Conservation (phyloP, 1,140 invertebrate species). For the Lycorma delicatula region DNA sequence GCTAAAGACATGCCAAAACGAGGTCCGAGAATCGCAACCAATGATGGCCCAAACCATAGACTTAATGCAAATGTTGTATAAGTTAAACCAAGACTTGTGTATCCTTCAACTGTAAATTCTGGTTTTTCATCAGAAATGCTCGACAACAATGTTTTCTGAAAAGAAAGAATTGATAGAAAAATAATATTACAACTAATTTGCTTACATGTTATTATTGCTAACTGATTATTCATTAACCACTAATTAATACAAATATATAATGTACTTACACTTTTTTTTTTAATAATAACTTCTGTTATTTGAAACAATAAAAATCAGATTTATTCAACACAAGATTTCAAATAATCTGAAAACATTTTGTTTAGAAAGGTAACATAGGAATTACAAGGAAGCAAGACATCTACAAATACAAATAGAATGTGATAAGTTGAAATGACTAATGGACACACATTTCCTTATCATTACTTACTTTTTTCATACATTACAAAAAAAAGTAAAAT, state of each 20-base stretch:
- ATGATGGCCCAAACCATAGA: constrained; percentile 89
- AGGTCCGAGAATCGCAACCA: constrained; percentile 73
- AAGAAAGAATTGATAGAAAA: background rate
- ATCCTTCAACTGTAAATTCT: constrained; percentile 76
- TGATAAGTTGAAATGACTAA: no score
- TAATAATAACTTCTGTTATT: background rate
- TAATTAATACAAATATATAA: no score
- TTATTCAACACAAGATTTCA: background rate
- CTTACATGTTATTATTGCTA: no score
- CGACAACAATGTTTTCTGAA: constrained; percentile 78
- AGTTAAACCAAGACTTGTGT: constrained; percentile 80
- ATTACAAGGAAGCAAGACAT: no score
- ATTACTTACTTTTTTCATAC: no score
- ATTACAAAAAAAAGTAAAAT: no score
- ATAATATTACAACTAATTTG: background rate
- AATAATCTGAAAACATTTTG: background rate
- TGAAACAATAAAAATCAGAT: background rate
- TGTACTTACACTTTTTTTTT: background rate
- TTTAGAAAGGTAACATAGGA: no score
- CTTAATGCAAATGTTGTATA: constrained; percentile 79
- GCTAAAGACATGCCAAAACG: constrained; percentile 78
- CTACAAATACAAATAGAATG: no score
- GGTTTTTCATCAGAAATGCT: constrained; percentile 69
- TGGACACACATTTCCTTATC: no score
- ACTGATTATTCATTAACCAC: no score